Base-by-base conservation (phyloP, 2,113 vertebrate genomes). In the Thamnophis sirtalis region DNA sequence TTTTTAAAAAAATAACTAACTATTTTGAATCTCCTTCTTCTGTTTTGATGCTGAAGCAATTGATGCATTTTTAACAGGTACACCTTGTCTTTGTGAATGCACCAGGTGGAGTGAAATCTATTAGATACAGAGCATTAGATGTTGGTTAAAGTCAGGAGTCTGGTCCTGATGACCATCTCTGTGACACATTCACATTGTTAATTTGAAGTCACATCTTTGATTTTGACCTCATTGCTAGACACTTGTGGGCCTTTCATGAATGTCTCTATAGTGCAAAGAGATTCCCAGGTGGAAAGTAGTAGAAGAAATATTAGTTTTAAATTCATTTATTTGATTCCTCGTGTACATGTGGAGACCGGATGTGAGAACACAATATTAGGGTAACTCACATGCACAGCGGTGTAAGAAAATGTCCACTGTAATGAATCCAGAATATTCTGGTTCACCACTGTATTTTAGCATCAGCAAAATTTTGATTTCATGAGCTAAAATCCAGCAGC, bases 371-470 rank as follows among this genome's bases (percentile, higher is more conserved):
- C 53, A n/a, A 84, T 84, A 86, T 86, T 89, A 80, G 85, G 7
- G 10, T 11, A 87, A 84, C 48, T 49, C 89, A 43, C 48, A 92
- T 24, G 58, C 50, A 48, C 53, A 60, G 54, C 17, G 43, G 53
- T n/a, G 19, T 43, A 86, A 92, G 80, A 63, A 92, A 86, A 85
- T 26, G 53, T n/a, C 49, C 60, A 33, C 22, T 86, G 15, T 54
- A 92, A 89, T 89, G 88, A 89, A 89, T 86, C 54, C 73, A 89
- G 28, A 55, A 38, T 89, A n/a, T 88, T 84, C 90, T 87, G 48
- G 84, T 89, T 92, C 58, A 87, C n/a, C 1, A 48, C 5, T 33
- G 54, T 89, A 89, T 89, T 92, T 60, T 55, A n/a, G 28, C 54
- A 58, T 84, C 15, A 33, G 54, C 28, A 51, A 51, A 55, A 33